Percentiles rank a stretch among this genome's conserved stretches.
phyloP scores from a whole-genome alignment of 2,113 vertebrate genomes.

The Mirza zaza region DNA sequence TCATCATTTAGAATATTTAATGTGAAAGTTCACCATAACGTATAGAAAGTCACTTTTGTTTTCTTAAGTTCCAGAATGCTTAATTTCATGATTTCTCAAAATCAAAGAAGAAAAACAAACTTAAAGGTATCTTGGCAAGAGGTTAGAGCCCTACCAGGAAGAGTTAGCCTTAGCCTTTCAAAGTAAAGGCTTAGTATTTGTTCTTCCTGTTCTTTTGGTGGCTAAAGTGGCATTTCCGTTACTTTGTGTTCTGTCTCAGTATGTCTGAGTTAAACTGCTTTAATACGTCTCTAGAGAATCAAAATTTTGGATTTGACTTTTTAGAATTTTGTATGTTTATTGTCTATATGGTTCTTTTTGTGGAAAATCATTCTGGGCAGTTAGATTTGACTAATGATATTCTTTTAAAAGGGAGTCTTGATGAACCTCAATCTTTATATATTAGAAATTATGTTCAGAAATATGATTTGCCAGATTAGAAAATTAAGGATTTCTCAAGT shows the following conservation, averaged over 20 bases:
- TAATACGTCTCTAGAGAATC: constrained; percentile 58
- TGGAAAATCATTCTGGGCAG: constrained; percentile 13
- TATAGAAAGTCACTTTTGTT: neutral
- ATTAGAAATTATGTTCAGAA: constrained; percentile 35
- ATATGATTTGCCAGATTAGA: constrained; percentile 44
- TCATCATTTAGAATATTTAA: constrained; percentile 36
- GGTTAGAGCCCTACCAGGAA: constrained; percentile 13
- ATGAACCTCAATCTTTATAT: neutral
- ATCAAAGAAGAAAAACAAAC: constrained; percentile 60
- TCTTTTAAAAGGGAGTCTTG: constrained; percentile 28
- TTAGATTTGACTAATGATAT: constrained; percentile 43
- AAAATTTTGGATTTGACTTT: constrained; percentile 58
- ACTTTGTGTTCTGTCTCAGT: constrained; percentile 70
- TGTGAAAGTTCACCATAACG: constrained; percentile 30
- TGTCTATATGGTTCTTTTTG: constrained; percentile 49
- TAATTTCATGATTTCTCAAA: constrained; percentile 32
- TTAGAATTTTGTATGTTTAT: constrained; percentile 50
- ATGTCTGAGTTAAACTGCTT: constrained; percentile 55
- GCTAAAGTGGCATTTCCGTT: constrained; percentile 66
- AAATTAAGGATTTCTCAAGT: constrained; percentile 30
- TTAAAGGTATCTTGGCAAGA: constrained; percentile 53
- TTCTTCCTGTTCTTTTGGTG: constrained; percentile 70
- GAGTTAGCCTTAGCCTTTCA: constrained; percentile 53
- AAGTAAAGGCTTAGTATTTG: constrained; percentile 61
- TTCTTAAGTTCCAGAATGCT: constrained; percentile 31